phyloP scores from a whole-genome alignment of 2,888 invertebrate genomes.

The Acheta domesticus region DNA sequence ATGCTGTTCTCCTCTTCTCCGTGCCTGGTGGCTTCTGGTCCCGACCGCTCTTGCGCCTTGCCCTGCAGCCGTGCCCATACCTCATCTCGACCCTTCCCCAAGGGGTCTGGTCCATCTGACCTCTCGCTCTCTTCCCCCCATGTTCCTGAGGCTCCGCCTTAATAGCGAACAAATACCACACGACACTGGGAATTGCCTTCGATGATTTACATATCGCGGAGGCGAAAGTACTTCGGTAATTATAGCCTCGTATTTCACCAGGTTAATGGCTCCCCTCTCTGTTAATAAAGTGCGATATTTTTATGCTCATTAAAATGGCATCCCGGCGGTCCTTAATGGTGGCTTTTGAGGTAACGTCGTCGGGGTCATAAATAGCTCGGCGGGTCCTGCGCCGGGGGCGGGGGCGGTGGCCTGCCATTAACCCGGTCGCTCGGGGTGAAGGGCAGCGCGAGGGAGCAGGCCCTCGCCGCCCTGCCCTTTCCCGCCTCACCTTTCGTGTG shows the following conservation, averaged over 20 bases:
- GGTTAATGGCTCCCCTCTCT: conserved; percentile 7
- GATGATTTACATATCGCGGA: conserved; percentile 1
- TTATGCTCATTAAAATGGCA: conserved; percentile 18
- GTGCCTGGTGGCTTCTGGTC: too few relatives aligned
- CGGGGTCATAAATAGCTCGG: conserved; percentile 9
- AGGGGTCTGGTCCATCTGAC: too few relatives aligned
- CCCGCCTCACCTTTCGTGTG: conserved; percentile 3
- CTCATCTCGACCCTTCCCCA: too few relatives aligned
- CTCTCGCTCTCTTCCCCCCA: too few relatives aligned
- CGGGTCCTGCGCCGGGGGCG: background rate
- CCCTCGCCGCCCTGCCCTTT: background rate
- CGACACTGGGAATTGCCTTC: background rate
- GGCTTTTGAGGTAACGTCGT: conserved; percentile 9
- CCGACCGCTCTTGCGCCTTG: too few relatives aligned
- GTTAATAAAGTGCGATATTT: conserved; percentile 18
- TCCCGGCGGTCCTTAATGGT: background rate
- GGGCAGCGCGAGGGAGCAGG: background rate
- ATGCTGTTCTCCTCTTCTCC: too few relatives aligned
- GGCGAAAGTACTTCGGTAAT: background rate
- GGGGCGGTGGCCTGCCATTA: background rate
- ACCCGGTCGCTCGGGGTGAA: background rate
- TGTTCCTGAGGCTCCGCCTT: background rate
- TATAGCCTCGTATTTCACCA: conserved; percentile 18
- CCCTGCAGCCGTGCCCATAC: too few relatives aligned
- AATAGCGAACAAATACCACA: conserved; percentile 18